Conservation (phyloP, 2,888 invertebrate species). For the Ceraclea dissimilis region DNA sequence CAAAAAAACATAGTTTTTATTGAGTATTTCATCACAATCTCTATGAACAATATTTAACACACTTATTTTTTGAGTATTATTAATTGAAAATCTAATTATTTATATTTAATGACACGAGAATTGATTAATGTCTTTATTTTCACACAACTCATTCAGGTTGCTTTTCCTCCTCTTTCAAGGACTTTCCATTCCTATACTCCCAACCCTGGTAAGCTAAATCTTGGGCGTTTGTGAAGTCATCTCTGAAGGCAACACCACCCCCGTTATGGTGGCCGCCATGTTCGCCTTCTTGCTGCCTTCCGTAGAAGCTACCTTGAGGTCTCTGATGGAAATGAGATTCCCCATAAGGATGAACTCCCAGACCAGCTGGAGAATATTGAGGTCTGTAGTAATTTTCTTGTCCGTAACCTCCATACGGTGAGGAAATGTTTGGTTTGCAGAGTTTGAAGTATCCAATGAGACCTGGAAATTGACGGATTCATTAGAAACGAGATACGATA, state of each 20-base stretch:
- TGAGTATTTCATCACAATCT: too few species aligned
- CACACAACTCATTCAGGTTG: neutral
- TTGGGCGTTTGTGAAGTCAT: constrained; percentile 49
- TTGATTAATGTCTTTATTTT: too few species aligned
- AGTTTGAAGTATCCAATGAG: constrained; percentile 79
- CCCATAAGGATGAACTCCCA: constrained; percentile 59
- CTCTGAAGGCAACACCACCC: constrained; percentile 57
- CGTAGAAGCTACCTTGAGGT: constrained; percentile 20
- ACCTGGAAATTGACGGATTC: constrained; percentile 38
- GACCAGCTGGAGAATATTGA: constrained; percentile 67
- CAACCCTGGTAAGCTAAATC: constrained; percentile 71
- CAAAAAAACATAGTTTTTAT: too few species aligned
- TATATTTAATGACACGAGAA: too few species aligned
- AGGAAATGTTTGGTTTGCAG: constrained; percentile 63
- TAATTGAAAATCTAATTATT: too few species aligned
- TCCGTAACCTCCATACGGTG: constrained; percentile 42
- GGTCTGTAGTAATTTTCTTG: constrained; percentile 46
- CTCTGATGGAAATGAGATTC: constrained; percentile 34
- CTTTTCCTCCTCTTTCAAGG: constrained; percentile 2
- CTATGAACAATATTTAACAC: too few species aligned
- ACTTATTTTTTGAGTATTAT: too few species aligned
- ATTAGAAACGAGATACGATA: too few species aligned
- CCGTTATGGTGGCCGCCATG: constrained; percentile 28
- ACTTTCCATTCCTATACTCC: constrained; percentile 47
- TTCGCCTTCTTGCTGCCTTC: constrained; percentile 28